These are phyloP conservation scores for Drosophila greeni DNA, from an alignment of 2,888 invertebrate genomes.

Conservation along the genomic window DNA sequence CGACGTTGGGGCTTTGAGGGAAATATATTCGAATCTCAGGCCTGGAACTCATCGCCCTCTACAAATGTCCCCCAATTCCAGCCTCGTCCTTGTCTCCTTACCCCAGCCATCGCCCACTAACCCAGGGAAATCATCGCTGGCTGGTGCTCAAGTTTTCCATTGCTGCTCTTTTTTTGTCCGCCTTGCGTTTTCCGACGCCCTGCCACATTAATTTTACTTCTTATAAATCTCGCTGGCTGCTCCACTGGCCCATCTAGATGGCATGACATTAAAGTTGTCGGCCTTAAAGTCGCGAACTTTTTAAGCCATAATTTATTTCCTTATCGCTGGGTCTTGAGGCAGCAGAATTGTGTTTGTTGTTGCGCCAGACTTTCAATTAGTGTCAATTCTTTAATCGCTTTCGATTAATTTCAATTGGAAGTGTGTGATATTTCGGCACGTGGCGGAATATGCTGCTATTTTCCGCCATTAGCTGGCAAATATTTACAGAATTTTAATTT, in stretches of 20 bases:
- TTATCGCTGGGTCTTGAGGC: constrained; percentile 48
- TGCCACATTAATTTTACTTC: constrained; percentile 75
- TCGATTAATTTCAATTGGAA: constrained; percentile 55
- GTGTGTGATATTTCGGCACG: constrained; percentile 42
- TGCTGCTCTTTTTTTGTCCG: constrained; percentile 27
- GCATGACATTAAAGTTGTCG: constrained; percentile 53
- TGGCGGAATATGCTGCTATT: constrained; percentile 6
- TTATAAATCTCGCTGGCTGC: constrained; percentile 69
- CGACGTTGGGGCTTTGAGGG: constrained; percentile 54
- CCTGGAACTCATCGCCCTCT: constrained; percentile 28
- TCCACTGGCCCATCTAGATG: constrained; percentile 40
- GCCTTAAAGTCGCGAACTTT: constrained; percentile 45
- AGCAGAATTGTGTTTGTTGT: constrained; percentile 15
- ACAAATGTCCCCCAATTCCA: constrained; percentile 18
- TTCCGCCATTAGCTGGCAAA: constrained; percentile 34
- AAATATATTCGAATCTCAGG: constrained; percentile 73
- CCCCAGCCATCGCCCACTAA: constrained; percentile 9
- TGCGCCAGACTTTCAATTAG: constrained; percentile 58
- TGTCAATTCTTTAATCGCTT: constrained; percentile 65
- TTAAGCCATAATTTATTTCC: constrained; percentile 53
- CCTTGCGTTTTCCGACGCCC: constrained; percentile 42
- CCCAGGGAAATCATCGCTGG: constrained; percentile 45
- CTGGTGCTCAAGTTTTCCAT: constrained; percentile 40
- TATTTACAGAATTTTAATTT: constrained; percentile 48
- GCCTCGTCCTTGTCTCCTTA: constrained; percentile 1